Percentiles rank a stretch among this genome's conserved stretches.
Evolutionary conservation across 2,888 invertebrate genomes (phyloP).

Genomic region (Muscina levida): DNA sequence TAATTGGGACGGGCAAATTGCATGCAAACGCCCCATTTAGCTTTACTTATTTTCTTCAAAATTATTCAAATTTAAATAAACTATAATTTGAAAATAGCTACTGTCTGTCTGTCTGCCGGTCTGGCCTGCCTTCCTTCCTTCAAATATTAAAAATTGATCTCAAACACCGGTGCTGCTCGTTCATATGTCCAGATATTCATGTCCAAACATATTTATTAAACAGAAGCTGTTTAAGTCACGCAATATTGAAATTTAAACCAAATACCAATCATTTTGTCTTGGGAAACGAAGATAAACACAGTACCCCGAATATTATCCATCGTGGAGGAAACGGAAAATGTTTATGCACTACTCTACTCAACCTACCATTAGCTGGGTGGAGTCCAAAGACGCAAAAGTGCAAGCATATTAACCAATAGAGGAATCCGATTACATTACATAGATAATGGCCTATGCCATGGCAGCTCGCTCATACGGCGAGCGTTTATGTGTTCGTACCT

Average conservation of each 20-base stretch:
- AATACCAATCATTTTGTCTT: slow-evolving; percentile 62
- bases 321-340: too few relatives aligned
- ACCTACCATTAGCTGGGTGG: slow-evolving; percentile 46
- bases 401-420: slow-evolving; percentile 53
- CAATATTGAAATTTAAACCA: slow-evolving; percentile 63
- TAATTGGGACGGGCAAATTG: too few relatives aligned
- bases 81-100: slow-evolving; percentile 51
- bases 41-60: too few relatives aligned
- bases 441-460: slow-evolving; percentile 47
- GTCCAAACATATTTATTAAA: slow-evolving; percentile 62
- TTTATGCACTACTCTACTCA: too few relatives aligned
- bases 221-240: slow-evolving; percentile 67
- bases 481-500: too few relatives aligned
- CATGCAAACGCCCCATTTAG: too few relatives aligned
- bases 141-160: slow-evolving; percentile 4
- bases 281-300: slow-evolving; percentile 23
- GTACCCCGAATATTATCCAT: not conserved
- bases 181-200: slow-evolving; percentile 16
- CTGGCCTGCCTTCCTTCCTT: too few relatives aligned
- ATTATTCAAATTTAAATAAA: slow-evolving; percentile 16
- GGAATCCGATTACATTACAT: slow-evolving; percentile 65
- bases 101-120: slow-evolving; percentile 22
- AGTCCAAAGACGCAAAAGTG: slow-evolving; percentile 51
- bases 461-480: slow-evolving; percentile 39
- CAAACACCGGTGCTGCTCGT: slow-evolving; percentile 40